A percentile compares a stretch with the other conserved stretches of the same genome.
Conservation (phyloP, 2,888 invertebrate species). For the Diaprepes abbreviatus region DNA sequence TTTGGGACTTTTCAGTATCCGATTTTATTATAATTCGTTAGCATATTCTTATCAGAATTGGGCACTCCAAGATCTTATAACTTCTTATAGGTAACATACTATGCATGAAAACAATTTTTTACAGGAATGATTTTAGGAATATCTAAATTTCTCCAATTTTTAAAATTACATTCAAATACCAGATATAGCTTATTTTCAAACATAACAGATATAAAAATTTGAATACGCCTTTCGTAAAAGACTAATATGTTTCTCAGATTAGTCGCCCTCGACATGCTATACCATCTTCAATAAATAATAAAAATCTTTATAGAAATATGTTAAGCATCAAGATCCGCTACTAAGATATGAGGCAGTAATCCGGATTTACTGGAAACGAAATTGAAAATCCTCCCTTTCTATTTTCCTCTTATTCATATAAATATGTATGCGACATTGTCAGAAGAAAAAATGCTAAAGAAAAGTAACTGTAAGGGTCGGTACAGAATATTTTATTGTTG, state of each 20-base stretch:
- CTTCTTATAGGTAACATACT: no score
- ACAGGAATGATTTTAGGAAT: no score
- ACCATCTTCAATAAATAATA: conserved; percentile 28
- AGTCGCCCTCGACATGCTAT: not conserved
- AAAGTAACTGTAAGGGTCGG: conserved; percentile 2
- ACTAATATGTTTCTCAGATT: conserved; percentile 11
- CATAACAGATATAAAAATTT: not conserved
- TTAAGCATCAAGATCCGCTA: conserved; percentile 27
- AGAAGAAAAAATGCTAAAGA: conserved; percentile 4
- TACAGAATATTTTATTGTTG: not conserved
- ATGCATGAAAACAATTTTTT: not conserved
- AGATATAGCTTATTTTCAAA: not conserved
- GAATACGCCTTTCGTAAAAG: not conserved
- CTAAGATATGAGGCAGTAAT: conserved; percentile 36
- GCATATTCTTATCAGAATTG: no score
- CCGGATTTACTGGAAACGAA: conserved; percentile 32
- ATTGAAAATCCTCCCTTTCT: conserved; percentile 31
- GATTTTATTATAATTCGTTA: no score
- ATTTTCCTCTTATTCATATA: conserved; percentile 34
- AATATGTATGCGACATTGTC: conserved; percentile 31
- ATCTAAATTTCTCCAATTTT: no score
- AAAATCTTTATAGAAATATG: conserved; percentile 35
- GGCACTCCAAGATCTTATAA: no score
- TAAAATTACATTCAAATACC: no score
- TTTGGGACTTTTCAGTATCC: no score